Evolutionary conservation across 2,888 invertebrate species (phyloP).

Genomic region (Elmis aenea): DNA sequence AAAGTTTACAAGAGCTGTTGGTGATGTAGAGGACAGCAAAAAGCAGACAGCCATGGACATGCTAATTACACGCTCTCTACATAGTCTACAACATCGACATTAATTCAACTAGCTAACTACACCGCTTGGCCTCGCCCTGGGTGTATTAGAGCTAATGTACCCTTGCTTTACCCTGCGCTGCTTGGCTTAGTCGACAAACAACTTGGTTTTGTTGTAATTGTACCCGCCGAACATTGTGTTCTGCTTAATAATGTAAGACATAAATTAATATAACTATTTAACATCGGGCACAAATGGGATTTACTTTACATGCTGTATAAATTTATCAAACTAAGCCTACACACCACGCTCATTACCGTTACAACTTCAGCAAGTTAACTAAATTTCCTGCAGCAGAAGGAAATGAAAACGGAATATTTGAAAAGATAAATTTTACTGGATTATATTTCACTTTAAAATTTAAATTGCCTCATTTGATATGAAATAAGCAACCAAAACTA

Average conservation of each 20-base stretch:
- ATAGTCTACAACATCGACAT: conserved; percentile 47
- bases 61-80: conserved; percentile 49
- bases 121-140: conserved; percentile 39
- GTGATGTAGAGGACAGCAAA: conserved; percentile 41
- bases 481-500: too few relatives aligned
- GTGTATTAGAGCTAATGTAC: conserved; percentile 42
- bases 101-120: conserved; percentile 46
- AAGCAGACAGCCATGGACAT: conserved; percentile 48
- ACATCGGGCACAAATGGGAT: conserved; percentile 37
- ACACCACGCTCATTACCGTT: conserved; percentile 18
- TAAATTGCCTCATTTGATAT: too few relatives aligned
- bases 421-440: too few relatives aligned
- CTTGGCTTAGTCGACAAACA: conserved; percentile 44
- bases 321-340: conserved; percentile 31
- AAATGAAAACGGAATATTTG: too few relatives aligned
- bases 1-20: conserved; percentile 35
- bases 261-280: conserved; percentile 47
- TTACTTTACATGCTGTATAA: conserved; percentile 40
- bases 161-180: conserved; percentile 37
- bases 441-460: too few relatives aligned
- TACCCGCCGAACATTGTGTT: conserved; percentile 42
- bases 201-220: conserved; percentile 46
- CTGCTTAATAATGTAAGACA: conserved; percentile 46
- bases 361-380: too few relatives aligned
- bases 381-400: too few relatives aligned